Base-by-base conservation (phyloP, 2,888 invertebrate species). In the Spilosoma lubricipeda region DNA sequence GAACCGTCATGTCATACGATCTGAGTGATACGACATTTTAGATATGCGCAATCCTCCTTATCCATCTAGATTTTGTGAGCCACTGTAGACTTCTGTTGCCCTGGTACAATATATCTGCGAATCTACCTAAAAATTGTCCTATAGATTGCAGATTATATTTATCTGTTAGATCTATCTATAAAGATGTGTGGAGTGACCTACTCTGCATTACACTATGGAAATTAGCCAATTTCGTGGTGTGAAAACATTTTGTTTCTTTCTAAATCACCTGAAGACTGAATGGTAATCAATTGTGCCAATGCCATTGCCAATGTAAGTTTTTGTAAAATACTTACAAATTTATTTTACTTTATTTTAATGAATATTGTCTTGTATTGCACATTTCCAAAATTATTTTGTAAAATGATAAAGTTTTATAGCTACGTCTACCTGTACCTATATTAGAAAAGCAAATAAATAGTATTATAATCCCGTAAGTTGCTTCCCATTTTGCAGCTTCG, bases 371-470 rank as follows among this genome's bases (percentile, higher is more conserved):
- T 20, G 45, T 45, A 18, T 30, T 18, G 67, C 45, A 67, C 1
- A 27, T 56, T n/a, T 30, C 1, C 20, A 67, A 27, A 11, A 11
- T 45, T 20, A 30, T 30, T 67, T 45, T 45, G 20, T 45, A 45
- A 9, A 18, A 67, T 67, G 15, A 39, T 66, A 66, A 42, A 9
- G 27, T 67, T 67, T 42, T 67, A 67, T 67, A 42, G 42, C 45
- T 45, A 67, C 9, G 9, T 27, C 45, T 45, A 67, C 9, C 3
- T 27, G 30, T 45, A 45, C 9, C 45, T 30, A 2, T 30, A 45
- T 30, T 45, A 20, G 45, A 45, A 42, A 45, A 45, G 8, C 20
- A 20, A 67, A 30, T 67, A 45, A 18, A 48, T 20, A 48, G 56
- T 67, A 67, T 67, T 45, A 20, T 45, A 45, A 67, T 42, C 18